Percentiles rank a stretch among this genome's conserved stretches.
Evolutionary conservation across 2,888 invertebrate genomes (phyloP).

Genomic region (Helobdella robusta): DNA sequence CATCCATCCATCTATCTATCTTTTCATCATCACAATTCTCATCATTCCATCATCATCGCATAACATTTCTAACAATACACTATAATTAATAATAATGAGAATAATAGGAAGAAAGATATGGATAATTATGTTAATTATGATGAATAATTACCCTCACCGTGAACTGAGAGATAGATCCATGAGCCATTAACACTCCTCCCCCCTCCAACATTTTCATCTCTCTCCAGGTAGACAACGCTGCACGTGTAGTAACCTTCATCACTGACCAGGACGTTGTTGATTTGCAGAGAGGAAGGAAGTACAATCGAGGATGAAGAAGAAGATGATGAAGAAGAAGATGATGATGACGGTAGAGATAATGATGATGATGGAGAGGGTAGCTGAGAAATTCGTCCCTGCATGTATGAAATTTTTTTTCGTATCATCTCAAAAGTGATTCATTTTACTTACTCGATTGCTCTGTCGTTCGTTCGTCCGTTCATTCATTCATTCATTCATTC

Average conservation of each 20-base stretch:
- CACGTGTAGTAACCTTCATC: constrained; percentile 96
- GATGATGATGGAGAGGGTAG: neutral
- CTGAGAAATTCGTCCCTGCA: too few relatives aligned
- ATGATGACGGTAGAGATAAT: neutral
- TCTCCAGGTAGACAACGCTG: constrained; percentile 62
- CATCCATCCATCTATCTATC: neutral
- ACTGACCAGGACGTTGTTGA: constrained; percentile 81
- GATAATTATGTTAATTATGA: too few relatives aligned
- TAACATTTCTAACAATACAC: neutral
- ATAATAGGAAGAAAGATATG: too few relatives aligned
- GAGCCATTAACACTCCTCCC: constrained; percentile 79
- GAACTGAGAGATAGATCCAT: constrained; percentile 94
- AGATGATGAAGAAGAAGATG: neutral
- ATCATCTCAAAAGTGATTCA: neutral
- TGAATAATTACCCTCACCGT: too few relatives aligned
- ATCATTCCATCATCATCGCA: neutral
- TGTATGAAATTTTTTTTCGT: too few relatives aligned
- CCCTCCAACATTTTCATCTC: constrained; percentile 63
- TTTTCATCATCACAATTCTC: neutral
- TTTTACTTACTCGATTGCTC: neutral
- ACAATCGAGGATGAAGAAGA: constrained; percentile 1
- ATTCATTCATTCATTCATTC: too few relatives aligned
- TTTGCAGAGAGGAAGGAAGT: constrained; percentile 65
- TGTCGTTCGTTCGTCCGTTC: too few relatives aligned
- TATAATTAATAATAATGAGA: neutral